phyloP scores from a whole-genome alignment of 37 sponge, comb jelly and placozoan genomes.

The Amphimedon queenslandica region DNA sequence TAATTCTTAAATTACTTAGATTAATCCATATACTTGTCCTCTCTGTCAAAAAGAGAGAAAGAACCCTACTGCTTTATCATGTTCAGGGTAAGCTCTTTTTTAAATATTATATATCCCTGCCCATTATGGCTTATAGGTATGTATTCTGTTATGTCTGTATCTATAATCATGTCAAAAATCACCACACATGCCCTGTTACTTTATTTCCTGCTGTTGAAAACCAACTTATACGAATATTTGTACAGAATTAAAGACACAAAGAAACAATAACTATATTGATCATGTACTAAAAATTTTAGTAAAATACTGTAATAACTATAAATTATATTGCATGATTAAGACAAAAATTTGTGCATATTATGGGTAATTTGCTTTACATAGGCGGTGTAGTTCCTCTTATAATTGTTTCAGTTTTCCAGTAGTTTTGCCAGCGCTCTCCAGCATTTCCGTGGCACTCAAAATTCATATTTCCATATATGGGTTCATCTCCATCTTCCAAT shows the following conservation, averaged over 20 bases:
- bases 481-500: slow-evolving; percentile 12
- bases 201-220: not conserved
- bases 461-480: slow-evolving; percentile 31
- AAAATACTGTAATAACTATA: not conserved
- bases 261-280: not conserved
- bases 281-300: not conserved
- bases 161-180: not conserved
- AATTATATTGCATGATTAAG: too few relatives aligned
- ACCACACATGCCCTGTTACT: not conserved
- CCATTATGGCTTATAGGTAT: not conserved
- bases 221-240: not conserved
- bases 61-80: not conserved
- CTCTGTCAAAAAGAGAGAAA: not conserved
- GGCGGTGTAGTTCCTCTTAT: slow-evolving; percentile 7
- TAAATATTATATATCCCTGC: not conserved
- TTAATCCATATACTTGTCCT: not conserved
- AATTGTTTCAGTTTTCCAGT: slow-evolving; percentile 34
- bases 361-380: not conserved
- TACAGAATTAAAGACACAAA: not conserved
- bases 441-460: slow-evolving; percentile 38
- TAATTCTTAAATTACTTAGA: too few relatives aligned
- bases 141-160: not conserved
- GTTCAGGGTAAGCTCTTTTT: not conserved
- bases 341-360: not conserved
- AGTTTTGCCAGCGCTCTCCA: slow-evolving; percentile 46